Conservation (phyloP, 2,797 vertebrate species). For the Petrocephalus sullivani region DNA sequence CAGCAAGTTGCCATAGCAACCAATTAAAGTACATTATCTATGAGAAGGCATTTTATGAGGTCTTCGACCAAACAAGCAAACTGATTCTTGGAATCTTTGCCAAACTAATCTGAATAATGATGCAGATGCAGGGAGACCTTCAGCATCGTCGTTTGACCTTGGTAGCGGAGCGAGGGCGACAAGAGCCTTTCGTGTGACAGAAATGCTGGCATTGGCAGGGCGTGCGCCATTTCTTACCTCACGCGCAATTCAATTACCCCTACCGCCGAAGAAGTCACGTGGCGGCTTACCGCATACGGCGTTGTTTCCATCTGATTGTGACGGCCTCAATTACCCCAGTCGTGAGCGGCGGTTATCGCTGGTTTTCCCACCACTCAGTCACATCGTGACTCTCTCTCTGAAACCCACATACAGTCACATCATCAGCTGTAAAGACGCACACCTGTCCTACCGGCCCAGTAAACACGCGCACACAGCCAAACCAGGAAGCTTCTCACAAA, state of each 20-base stretch:
- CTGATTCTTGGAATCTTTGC: slow-evolving; percentile 25
- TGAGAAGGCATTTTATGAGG: slow-evolving; percentile 30
- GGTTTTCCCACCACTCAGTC: not conserved
- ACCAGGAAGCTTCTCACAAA: not conserved
- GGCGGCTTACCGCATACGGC: not conserved
- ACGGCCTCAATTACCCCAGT: not conserved
- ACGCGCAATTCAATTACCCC: not conserved
- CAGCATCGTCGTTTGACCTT: not conserved
- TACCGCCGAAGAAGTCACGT: not conserved
- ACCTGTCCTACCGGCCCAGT: not conserved
- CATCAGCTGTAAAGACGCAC: not conserved
- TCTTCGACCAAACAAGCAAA: slow-evolving; percentile 24
- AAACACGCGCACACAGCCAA: not conserved
- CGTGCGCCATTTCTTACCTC: not conserved
- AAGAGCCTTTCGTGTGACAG: not conserved
- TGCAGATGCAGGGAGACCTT: not conserved
- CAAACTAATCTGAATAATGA: slow-evolving; percentile 27
- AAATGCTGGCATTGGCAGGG: not conserved
- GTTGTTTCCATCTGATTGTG: not conserved
- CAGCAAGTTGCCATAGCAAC: slow-evolving; percentile 27
- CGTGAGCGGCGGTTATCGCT: not conserved
- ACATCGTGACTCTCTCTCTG: not conserved
- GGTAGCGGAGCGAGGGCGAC: not conserved
- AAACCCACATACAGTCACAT: not conserved
- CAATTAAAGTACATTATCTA: slow-evolving; percentile 31